Evolutionary conservation across 2,888 invertebrate genomes (phyloP).

Genomic region (Erpobdella octoculata): DNA sequence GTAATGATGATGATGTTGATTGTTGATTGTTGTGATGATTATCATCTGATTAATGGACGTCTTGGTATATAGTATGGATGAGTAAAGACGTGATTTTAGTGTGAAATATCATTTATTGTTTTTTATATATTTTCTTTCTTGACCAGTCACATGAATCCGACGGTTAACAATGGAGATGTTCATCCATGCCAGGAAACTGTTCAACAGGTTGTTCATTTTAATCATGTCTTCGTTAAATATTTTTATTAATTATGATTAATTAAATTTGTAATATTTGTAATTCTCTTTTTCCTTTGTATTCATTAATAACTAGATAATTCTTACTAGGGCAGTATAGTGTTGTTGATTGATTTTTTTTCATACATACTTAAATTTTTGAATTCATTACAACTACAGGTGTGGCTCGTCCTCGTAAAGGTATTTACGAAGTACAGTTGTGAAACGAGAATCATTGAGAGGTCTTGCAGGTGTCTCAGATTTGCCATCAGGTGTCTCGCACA

Average conservation of each 20-base stretch:
- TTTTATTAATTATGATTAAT: background rate
- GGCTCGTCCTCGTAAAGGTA: constrained; percentile 73
- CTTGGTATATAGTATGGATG: no score
- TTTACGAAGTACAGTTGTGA: constrained; percentile 74
- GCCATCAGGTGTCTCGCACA: constrained; percentile 76
- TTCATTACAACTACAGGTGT: constrained; percentile 60
- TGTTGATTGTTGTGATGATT: no score
- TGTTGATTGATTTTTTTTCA: no score
- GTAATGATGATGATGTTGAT: no score
- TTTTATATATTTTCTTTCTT: no score
- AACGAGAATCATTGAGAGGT: constrained; percentile 78
- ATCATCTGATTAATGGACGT: no score
- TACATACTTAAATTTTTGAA: no score
- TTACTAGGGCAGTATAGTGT: no score
- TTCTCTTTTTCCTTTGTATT: no score
- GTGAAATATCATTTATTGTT: no score
- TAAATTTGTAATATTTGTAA: background rate
- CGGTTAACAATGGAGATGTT: constrained; percentile 55
- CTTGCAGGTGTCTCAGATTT: constrained; percentile 81
- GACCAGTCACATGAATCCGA: constrained; percentile 47
- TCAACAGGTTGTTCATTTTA: constrained; percentile 54
- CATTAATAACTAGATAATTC: no score
- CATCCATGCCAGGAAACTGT: constrained; percentile 62
- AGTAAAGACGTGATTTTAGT: no score
- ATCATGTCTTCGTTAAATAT: background rate